Evolutionary conservation across 2,797 vertebrate species (phyloP).

Genomic region (Helarctos malayanus): DNA sequence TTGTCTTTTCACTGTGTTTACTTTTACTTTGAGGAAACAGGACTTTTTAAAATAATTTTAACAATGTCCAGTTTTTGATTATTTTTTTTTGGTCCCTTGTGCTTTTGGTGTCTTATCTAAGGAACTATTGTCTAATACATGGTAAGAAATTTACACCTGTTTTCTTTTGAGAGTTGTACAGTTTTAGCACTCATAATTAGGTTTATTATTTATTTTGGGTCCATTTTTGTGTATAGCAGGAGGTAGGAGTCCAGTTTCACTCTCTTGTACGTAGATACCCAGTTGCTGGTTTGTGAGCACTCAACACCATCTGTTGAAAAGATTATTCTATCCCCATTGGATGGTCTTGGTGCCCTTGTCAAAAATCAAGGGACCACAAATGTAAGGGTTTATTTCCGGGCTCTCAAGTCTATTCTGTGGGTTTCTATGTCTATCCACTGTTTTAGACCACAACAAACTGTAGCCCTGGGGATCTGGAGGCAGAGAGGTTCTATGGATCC

Average conservation of each 20-base stretch:
- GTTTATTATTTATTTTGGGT: neutral
- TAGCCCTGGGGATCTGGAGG: neutral
- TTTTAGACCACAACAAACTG: neutral
- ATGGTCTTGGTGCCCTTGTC: neutral
- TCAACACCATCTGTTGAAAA: neutral
- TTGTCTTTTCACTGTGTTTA: neutral
- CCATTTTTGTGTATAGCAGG: neutral
- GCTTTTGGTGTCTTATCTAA: neutral
- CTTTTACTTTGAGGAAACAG: neutral
- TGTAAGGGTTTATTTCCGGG: neutral
- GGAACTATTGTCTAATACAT: neutral
- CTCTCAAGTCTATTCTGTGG: neutral
- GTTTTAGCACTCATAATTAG: neutral
- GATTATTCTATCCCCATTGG: neutral
- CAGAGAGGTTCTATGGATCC: neutral
- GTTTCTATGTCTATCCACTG: fast-evolving
- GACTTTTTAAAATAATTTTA: neutral
- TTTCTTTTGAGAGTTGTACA: neutral
- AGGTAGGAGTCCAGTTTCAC: neutral
- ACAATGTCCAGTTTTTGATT: neutral
- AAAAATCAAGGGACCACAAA: neutral
- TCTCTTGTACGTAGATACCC: neutral
- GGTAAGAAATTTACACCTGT: too few species aligned
- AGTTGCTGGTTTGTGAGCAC: neutral
- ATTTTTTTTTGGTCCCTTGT: neutral